These are phyloP conservation scores for Strix aluco DNA, from an alignment of 2,113 vertebrate species.

Conservation along the genomic window DNA sequence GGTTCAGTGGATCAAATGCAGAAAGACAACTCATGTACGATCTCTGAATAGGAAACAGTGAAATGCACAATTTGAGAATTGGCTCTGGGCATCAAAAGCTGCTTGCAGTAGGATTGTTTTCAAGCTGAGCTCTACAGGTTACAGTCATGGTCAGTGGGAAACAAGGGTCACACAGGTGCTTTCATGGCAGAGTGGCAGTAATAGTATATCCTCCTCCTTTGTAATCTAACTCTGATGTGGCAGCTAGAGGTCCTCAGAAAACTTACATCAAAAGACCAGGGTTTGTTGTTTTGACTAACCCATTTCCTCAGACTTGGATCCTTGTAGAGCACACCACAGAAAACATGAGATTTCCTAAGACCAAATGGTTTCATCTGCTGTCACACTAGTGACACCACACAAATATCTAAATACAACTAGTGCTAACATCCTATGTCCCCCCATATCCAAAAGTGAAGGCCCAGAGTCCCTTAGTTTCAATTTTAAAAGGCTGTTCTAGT, in stretches of 20 bases:
- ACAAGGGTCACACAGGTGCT: background rate
- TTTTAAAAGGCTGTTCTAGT: background rate
- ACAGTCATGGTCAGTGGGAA: background rate
- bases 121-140: background rate
- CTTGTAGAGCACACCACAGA: background rate
- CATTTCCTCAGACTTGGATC: background rate
- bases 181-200: background rate
- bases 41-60: background rate
- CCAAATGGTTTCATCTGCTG: background rate
- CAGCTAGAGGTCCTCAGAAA: background rate
- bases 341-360: background rate
- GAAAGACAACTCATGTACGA: background rate
- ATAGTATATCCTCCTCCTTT: background rate
- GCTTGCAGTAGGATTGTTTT: background rate
- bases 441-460: background rate
- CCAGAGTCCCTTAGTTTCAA: background rate
- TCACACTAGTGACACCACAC: background rate
- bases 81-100: background rate
- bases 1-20: background rate
- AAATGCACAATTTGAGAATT: background rate
- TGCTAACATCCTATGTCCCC: fast-evolving
- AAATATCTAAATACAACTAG: background rate
- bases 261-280: background rate
- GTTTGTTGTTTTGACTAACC: background rate
- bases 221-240: background rate